Evolutionary conservation across 2,797 vertebrate species (phyloP), one percentile per base, ranked within the genome.

Genomic region (Chromis chromis): DNA sequence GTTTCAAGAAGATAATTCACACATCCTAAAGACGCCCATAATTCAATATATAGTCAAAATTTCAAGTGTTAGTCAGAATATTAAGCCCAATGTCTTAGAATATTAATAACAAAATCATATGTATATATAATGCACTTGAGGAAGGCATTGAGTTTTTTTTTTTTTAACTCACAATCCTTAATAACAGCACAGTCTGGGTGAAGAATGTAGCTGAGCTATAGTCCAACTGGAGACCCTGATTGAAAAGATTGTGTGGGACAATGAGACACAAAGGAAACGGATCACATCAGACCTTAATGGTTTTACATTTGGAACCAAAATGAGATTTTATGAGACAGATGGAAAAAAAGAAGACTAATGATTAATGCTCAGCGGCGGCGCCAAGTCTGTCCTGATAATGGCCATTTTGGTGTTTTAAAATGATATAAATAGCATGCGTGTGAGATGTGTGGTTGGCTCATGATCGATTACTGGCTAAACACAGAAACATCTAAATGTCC

Each of bases 111-210:
- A 90, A 89, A 92, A 90, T 74, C 77, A 70, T 85, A 82, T 81
- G 78, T 90, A 78, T 88, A 86, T 82, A 90, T 90, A 94, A 94
- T 92, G 92, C 92, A 93, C 93, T 93, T 92, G 90, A 91, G 91
- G 85, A 92, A 94, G 88, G 92, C 92, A 87, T 91, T 90, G 78
- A 1, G 70, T 85, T 44, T 82, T 65, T 81, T 76, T 77, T 77
- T 56, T 28, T 27, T 8, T 7, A 72, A 85, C 81, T 83, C 89
- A 91, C 86, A 91, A 92, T 86, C 87, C 79, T 87, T 88, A 74
- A 63, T 55, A 81, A 85, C 75, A 73, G 86, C 88, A 88, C 87
- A 89, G 88, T 72, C 72, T 79, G 78, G 78, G 78, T 90, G 83
- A 91, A 86, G 70, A 83, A 91, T 82, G 84, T 61, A 71, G 53